Percentiles rank a stretch among this genome's conserved stretches.
These are phyloP conservation scores for Mechanitis messenoides DNA, from an alignment of 2,888 invertebrate species.

Conservation along the genomic window DNA sequence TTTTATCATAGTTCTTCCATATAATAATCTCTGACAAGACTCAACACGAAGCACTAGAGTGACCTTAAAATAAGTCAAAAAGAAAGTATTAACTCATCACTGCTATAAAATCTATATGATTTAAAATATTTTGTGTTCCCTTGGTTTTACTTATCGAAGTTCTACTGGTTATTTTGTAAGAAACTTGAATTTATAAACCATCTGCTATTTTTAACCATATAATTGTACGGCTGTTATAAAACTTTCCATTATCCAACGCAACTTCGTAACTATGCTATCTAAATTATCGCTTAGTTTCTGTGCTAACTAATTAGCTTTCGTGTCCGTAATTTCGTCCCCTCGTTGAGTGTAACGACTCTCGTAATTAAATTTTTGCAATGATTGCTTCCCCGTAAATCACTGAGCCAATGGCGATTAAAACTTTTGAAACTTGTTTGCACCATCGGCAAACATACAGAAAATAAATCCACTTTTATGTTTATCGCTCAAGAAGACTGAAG, in stretches of 20 bases:
- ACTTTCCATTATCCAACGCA: conserved; percentile 33
- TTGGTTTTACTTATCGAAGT: no score
- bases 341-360: conserved; percentile 44
- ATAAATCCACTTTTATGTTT: not conserved
- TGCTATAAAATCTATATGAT: no score
- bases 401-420: conserved; percentile 41
- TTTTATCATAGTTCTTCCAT: no score
- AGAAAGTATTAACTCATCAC: no score
- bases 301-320: conserved; percentile 62
- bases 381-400: conserved; percentile 33
- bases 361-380: conserved; percentile 58
- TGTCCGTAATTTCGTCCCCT: conserved; percentile 47
- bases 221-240: conserved; percentile 19
- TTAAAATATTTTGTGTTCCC: no score
- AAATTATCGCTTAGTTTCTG: conserved; percentile 64
- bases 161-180: no score
- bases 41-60: no score
- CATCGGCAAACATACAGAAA: conserved; percentile 26
- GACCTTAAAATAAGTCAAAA: no score
- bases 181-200: not conserved
- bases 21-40: no score
- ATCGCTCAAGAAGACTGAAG: not conserved
- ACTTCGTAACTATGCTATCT: conserved; percentile 38
- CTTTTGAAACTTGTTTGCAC: conserved; percentile 39
- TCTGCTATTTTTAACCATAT: not conserved